These are phyloP conservation scores for Endomychus coccineus DNA, from an alignment of 2,888 invertebrate species.

Conservation along the genomic window DNA sequence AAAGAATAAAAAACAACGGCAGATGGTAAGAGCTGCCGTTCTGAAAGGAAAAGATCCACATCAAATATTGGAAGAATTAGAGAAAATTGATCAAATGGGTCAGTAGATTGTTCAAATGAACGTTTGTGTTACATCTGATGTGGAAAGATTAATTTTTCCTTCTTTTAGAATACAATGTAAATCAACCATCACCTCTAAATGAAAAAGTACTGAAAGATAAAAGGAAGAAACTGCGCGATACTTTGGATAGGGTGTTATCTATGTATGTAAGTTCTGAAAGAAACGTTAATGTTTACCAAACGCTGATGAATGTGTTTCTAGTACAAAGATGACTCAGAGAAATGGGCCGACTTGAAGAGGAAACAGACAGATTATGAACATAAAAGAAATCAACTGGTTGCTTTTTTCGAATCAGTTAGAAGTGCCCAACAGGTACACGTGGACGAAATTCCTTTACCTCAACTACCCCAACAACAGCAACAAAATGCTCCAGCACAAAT, in stretches of 20 bases:
- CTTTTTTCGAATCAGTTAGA: constrained; percentile 91
- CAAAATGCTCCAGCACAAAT: constrained; percentile 33
- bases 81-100: constrained; percentile 99
- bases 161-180: constrained; percentile 81
- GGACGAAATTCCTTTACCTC: constrained; percentile 93
- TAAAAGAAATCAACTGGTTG: constrained; percentile 75
- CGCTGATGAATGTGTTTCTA: constrained; percentile 40
- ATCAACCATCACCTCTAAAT: constrained; percentile 89
- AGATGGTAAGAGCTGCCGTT: constrained; percentile 92
- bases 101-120: constrained; percentile 26
- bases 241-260: constrained; percentile 86
- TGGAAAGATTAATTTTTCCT: constrained; percentile 12
- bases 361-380: constrained; percentile 91
- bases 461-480: constrained; percentile 47
- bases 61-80: constrained; percentile 90
- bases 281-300: constrained; percentile 6
- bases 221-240: constrained; percentile 89
- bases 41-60: constrained; percentile 96
- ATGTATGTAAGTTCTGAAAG: constrained; percentile 79
- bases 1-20: constrained; percentile 95
- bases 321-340: constrained; percentile 94
- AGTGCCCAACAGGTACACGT: constrained; percentile 92
- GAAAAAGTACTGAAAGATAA: constrained; percentile 96
- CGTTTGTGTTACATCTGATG: neutral
- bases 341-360: constrained; percentile 84